Base-by-base conservation (phyloP, 2,797 vertebrate species). In the Acestrorhynchus altus region DNA sequence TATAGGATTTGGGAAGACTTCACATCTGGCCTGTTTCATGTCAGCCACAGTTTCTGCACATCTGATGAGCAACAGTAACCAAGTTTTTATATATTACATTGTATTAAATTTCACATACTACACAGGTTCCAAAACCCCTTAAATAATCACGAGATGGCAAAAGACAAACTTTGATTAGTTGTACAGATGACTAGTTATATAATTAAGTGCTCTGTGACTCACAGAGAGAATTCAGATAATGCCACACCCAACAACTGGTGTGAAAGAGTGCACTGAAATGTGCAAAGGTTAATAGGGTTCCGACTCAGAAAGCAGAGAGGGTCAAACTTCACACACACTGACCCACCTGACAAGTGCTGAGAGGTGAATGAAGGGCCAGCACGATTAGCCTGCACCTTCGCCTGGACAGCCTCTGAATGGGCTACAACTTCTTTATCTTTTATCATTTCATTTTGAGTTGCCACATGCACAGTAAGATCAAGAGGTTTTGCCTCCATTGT, bases 281-380 rank as follows among this genome's bases (percentile, higher is more conserved):
- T 57, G 24, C 56, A 59, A 6, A 57, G 51, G n/a, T 9, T 20
- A 56, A 16, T 54, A 9, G 3, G 15, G 4, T 18, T 10, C n/a
- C 10, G 39, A 18, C 35, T 39, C 31, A n/a, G 35, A 18, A 64
- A 15, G 57, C 63, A 46, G n/a, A 46, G n/a, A 63, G 59, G 59
- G 57, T 52, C 51, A 51, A 42, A 66, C 44, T 76, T 74, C 47
- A 79, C 39, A 64, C 20, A 77, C 40, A 67, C 64, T 80, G 83
- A 94, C 93, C 86, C 91, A 94, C 94, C 92, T 94, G 93, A 91
- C 81, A 86, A 76, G 83, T 90, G 90, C 77, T 75, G 74, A 80
- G 88, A 81, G 54, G 91, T 81, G 86, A 86, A 72, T 83, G 84
- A 77, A 68, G 84, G 85, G 70, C 76, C 83, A 56, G 89, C 83